These are phyloP conservation scores for Stegana nigrithorax DNA, from an alignment of 2,888 invertebrate genomes.

Conservation along the genomic window DNA sequence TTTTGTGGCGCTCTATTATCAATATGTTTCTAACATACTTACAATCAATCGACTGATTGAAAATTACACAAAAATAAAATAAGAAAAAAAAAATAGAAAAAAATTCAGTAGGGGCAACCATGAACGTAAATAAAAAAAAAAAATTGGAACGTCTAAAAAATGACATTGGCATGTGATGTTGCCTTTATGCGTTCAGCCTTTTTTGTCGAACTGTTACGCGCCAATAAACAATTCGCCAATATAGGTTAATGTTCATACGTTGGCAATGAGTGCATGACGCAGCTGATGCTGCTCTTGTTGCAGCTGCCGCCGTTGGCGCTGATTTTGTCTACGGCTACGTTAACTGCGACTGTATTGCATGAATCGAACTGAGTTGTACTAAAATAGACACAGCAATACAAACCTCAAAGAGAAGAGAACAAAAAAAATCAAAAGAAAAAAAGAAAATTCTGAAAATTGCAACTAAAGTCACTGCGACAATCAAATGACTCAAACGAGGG, in stretches of 20 bases:
- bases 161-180: constrained; percentile 26
- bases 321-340: neutral
- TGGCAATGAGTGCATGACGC: constrained; percentile 36
- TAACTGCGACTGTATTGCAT: too few species aligned
- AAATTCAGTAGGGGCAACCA: too few species aligned
- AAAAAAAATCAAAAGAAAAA: too few species aligned
- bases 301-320: constrained; percentile 17
- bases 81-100: too few species aligned
- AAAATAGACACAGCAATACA: constrained; percentile 2
- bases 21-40: too few species aligned
- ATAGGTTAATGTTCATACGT: constrained; percentile 47
- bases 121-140: too few species aligned
- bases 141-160: neutral
- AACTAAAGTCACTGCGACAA: neutral
- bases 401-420: neutral
- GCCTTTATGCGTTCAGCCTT: too few species aligned
- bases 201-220: constrained; percentile 26
- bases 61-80: neutral
- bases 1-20: too few species aligned
- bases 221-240: constrained; percentile 36
- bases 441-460: too few species aligned
- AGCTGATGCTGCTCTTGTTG: constrained; percentile 20
- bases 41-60: too few species aligned
- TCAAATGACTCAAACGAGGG: constrained; percentile 4
- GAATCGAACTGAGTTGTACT: constrained; percentile 1